Evolutionary conservation across 37 sponge, comb jelly and placozoan genomes (phyloP).

Genomic region (Halichondria panicea): DNA sequence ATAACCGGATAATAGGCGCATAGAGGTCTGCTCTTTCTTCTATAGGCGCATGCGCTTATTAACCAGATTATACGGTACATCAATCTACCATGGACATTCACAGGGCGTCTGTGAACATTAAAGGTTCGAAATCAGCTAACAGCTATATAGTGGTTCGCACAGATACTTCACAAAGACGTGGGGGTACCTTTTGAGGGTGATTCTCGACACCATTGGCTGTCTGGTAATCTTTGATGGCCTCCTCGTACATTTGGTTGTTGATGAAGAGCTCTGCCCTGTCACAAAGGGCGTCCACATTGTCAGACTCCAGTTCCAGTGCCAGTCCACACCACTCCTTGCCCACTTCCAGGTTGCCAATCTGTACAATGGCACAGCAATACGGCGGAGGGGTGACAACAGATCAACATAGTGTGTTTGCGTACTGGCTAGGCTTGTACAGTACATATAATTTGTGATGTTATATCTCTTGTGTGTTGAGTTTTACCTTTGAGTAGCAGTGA

Average conservation of each 20-base stretch:
- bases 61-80: no score
- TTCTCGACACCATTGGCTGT: constrained; percentile 73
- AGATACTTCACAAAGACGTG: not conserved
- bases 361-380: no score
- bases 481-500: constrained; percentile 65
- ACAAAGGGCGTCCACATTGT: constrained; percentile 84
- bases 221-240: constrained; percentile 91
- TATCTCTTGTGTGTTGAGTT: not conserved
- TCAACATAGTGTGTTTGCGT: not conserved
- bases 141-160: no score
- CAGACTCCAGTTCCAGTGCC: constrained; percentile 72
- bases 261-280: constrained; percentile 93
- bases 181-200: constrained; percentile 47
- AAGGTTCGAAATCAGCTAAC: no score
- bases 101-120: no score
- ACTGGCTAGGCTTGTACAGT: not conserved
- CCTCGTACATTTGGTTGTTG: constrained; percentile 79
- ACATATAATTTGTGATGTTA: not conserved
- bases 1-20: no score
- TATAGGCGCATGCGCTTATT: no score
- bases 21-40: no score
- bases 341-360: constrained; percentile 47
- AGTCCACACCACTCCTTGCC: constrained; percentile 74
- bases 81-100: no score
- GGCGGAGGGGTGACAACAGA: no score